phyloP scores from a whole-genome alignment of 2,797 vertebrate genomes.

The Naso thynnoides region DNA sequence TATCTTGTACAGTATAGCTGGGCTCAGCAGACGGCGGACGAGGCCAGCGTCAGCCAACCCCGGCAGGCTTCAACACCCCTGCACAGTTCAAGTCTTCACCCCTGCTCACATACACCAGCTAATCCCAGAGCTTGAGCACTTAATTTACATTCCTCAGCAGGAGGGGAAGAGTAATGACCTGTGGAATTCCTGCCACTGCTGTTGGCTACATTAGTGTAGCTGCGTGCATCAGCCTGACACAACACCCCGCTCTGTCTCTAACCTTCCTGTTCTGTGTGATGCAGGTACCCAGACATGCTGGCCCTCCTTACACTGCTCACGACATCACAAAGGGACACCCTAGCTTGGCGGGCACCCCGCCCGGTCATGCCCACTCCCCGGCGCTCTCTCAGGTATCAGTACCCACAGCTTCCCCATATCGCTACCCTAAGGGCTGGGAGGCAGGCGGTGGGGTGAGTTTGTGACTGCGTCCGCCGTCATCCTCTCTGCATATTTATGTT shows the following conservation, averaged over 20 bases:
- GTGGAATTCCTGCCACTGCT: conserved; percentile 49
- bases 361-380: conserved; percentile 94
- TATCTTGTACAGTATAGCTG: conserved; percentile 38
- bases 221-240: conserved; percentile 10
- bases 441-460: conserved; percentile 83
- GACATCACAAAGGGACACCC: conserved; percentile 98
- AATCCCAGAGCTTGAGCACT: conserved; percentile 58
- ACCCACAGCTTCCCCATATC: conserved; percentile 82
- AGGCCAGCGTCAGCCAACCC: conserved; percentile 33
- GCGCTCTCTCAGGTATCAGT: conserved; percentile 96
- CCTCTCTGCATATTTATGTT: conserved; percentile 50
- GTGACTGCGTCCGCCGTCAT: conserved; percentile 54
- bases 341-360: conserved; percentile 93
- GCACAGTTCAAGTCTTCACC: conserved; percentile 52
- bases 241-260: conserved; percentile 15
- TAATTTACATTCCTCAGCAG: conserved; percentile 67
- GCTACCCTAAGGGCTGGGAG: conserved; percentile 86
- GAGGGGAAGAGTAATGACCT: conserved; percentile 61
- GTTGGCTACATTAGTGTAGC: background rate
- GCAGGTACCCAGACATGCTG: conserved; percentile 93
- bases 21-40: conserved; percentile 39
- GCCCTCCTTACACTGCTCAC: conserved; percentile 91
- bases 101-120: conserved; percentile 52
- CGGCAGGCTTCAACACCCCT: conserved; percentile 47
- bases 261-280: conserved; percentile 74